These are phyloP conservation scores for Fabriciana adippe DNA, from an alignment of 2,888 invertebrate species.

Conservation along the genomic window DNA sequence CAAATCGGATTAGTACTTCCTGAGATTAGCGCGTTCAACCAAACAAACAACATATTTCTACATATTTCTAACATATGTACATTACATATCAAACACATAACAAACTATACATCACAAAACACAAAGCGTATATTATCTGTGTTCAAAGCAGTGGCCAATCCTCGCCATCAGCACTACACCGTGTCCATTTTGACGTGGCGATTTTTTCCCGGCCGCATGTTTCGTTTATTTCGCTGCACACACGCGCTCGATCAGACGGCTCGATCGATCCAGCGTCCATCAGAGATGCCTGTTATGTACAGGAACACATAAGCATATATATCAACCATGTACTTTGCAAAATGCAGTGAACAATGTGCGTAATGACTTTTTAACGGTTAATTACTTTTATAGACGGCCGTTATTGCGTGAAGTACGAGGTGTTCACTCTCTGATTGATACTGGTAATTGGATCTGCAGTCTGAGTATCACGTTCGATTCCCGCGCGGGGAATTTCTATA, in stretches of 20 bases:
- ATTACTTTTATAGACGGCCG: not conserved
- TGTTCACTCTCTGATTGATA: not conserved
- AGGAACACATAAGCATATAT: conserved; percentile 16
- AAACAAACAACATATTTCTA: too few relatives aligned
- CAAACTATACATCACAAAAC: not conserved
- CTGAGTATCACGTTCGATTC: not conserved
- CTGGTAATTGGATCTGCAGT: not conserved
- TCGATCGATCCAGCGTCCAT: conserved; percentile 59
- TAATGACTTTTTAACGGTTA: not conserved
- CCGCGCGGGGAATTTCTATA: not conserved
- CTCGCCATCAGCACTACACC: conserved; percentile 40
- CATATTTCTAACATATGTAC: too few relatives aligned
- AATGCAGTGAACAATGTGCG: not conserved
- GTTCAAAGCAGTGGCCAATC: conserved; percentile 44
- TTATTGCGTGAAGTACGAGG: not conserved
- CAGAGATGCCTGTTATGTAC: conserved; percentile 34
- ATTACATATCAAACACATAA: not conserved
- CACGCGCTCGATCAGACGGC: conserved; percentile 57
- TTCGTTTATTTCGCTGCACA: conserved; percentile 76
- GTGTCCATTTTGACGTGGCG: conserved; percentile 75
- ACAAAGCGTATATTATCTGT: not conserved
- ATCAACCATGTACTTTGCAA: not conserved
- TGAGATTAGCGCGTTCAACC: too few relatives aligned
- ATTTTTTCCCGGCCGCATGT: conserved; percentile 70
- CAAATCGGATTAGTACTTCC: too few relatives aligned